phyloP scores from a whole-genome alignment of 2,797 vertebrate genomes.

The Carduelis carduelis region DNA sequence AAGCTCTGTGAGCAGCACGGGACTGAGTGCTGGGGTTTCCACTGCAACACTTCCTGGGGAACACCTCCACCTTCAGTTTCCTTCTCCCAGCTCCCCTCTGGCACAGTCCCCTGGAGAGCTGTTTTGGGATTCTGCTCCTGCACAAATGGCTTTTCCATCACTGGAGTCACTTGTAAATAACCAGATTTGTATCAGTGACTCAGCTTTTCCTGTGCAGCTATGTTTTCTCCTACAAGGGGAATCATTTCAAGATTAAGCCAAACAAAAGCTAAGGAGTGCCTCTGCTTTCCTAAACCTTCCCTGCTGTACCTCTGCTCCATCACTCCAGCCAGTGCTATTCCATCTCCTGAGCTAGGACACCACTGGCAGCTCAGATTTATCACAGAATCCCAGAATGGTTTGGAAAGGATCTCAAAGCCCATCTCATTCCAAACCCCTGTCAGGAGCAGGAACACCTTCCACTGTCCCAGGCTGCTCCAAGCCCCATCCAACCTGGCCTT shows the following conservation, averaged over 20 bases:
- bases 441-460: neutral
- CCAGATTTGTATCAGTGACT: neutral
- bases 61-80: neutral
- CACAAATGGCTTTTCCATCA: neutral
- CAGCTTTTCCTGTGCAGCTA: neutral
- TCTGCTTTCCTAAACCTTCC: neutral
- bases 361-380: neutral
- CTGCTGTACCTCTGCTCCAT: neutral
- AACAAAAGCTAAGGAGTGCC: neutral
- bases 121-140: neutral
- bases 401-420: neutral
- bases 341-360: neutral
- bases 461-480: neutral
- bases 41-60: neutral
- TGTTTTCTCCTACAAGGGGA: neutral
- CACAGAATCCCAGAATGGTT: neutral
- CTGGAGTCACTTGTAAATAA: neutral
- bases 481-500: neutral
- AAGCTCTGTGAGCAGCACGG: neutral
- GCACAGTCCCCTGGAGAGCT: rapidly evolving
- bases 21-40: neutral
- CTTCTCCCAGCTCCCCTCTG: neutral
- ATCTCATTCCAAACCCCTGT: neutral
- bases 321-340: neutral
- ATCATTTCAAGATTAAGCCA: neutral